Evolutionary conservation across 2,797 vertebrate species (phyloP).

Genomic region (Pseudopleuronectes americanus): DNA sequence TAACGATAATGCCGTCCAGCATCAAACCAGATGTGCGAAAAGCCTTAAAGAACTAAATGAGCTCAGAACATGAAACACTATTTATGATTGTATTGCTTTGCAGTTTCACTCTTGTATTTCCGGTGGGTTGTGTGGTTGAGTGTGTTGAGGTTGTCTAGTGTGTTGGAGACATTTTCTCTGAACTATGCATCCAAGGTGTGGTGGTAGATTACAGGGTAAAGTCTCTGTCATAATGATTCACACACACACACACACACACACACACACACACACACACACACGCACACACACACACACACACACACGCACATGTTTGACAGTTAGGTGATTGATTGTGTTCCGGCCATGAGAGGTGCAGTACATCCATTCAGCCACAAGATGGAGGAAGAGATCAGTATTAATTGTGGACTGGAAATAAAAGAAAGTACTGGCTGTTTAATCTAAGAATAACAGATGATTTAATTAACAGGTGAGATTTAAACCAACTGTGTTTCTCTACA

Average conservation of each 20-base stretch:
- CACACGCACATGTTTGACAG: neutral
- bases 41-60: too few species aligned
- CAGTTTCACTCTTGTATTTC: too few species aligned
- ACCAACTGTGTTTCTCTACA: too few species aligned
- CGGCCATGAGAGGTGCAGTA: slow-evolving; percentile 14
- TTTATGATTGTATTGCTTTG: too few species aligned
- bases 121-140: neutral
- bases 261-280: neutral
- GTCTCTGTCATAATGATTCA: slow-evolving; percentile 38
- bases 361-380: slow-evolving; percentile 50
- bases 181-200: slow-evolving; percentile 32
- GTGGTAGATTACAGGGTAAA: slow-evolving; percentile 48
- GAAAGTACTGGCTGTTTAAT: too few species aligned
- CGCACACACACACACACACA: neutral
- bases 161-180: neutral
- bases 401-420: too few species aligned
- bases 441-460: too few species aligned
- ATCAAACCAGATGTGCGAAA: too few species aligned
- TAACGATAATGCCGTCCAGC: too few species aligned
- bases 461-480: neutral
- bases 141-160: neutral
- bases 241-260: neutral
- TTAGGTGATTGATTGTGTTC: neutral
- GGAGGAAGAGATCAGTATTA: slow-evolving; percentile 45
- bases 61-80: too few species aligned